Conservation (phyloP, 2,888 invertebrate species). For the Noctua fimbriata region DNA sequence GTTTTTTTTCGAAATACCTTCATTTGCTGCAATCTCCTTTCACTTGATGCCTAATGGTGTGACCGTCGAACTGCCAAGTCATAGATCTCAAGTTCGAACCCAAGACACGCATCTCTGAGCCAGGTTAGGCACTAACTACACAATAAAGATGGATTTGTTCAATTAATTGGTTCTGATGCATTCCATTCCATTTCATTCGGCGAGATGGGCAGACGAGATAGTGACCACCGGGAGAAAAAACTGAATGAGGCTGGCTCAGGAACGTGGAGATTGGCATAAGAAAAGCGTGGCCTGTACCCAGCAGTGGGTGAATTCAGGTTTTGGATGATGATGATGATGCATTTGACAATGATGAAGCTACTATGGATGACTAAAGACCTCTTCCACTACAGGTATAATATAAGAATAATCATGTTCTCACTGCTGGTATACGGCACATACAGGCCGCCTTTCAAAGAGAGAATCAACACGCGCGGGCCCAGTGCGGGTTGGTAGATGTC, state of each 20-base stretch:
- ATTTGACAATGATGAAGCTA: background rate
- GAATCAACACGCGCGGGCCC: too few species aligned
- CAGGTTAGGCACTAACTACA: too few species aligned
- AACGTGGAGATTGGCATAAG: background rate
- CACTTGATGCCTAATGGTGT: too few species aligned
- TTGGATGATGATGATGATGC: background rate
- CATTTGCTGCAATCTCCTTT: background rate
- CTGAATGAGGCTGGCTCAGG: background rate
- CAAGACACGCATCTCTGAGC: too few species aligned
- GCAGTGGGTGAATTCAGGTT: background rate
- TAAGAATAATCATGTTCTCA: too few species aligned
- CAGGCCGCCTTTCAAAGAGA: too few species aligned
- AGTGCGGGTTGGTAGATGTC: too few species aligned
- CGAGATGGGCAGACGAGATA: background rate
- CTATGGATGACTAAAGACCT: background rate
- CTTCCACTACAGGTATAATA: background rate
- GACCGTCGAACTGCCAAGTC: too few species aligned
- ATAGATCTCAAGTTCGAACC: too few species aligned
- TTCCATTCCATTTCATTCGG: background rate
- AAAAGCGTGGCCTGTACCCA: background rate
- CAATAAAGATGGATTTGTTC: background rate
- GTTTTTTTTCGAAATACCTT: slow-evolving; percentile 20
- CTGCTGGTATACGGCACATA: too few species aligned
- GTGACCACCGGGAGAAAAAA: background rate
- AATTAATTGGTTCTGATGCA: background rate